phyloP scores from a whole-genome alignment of 1,140 invertebrate species.

The Lepidurus packardi region DNA sequence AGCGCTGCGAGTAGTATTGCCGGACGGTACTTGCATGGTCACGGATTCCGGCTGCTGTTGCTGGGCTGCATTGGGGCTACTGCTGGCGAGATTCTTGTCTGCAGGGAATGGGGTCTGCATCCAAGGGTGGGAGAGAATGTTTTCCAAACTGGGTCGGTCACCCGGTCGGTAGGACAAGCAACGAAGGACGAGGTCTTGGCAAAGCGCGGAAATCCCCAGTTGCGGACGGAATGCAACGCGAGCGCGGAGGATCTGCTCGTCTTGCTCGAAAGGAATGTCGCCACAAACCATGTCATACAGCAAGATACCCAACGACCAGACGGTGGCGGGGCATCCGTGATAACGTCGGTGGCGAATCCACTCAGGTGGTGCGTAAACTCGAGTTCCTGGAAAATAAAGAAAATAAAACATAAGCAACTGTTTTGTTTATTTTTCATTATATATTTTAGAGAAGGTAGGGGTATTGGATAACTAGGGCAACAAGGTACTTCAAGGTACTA shows the following conservation, averaged over 20 bases:
- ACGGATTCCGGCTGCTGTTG: background rate
- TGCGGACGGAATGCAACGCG: slow-evolving; percentile 49
- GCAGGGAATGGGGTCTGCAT: slow-evolving; percentile 36
- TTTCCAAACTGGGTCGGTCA: slow-evolving; percentile 52
- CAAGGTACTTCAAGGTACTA: no score
- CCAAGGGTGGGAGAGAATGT: slow-evolving; percentile 58
- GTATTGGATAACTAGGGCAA: background rate
- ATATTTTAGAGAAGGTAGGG: background rate
- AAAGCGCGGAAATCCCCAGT: slow-evolving; percentile 38
- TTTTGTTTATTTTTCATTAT: background rate
- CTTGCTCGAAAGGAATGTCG: slow-evolving; percentile 64
- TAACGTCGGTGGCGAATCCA: slow-evolving; percentile 59
- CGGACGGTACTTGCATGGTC: background rate
- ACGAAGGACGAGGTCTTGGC: slow-evolving; percentile 51
- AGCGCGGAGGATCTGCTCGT: slow-evolving; percentile 58
- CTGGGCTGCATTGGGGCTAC: background rate
- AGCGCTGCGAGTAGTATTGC: background rate
- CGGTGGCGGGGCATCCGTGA: slow-evolving; percentile 55
- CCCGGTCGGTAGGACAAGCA: slow-evolving; percentile 53
- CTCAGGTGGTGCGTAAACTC: slow-evolving; percentile 65
- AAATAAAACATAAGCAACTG: slow-evolving; percentile 35
- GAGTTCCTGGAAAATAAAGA: slow-evolving; percentile 52
- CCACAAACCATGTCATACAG: slow-evolving; percentile 66
- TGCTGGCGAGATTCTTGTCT: background rate
- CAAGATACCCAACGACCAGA: slow-evolving; percentile 64